phyloP scores from a whole-genome alignment of 2,797 vertebrate species.

The Xenops minutus region DNA sequence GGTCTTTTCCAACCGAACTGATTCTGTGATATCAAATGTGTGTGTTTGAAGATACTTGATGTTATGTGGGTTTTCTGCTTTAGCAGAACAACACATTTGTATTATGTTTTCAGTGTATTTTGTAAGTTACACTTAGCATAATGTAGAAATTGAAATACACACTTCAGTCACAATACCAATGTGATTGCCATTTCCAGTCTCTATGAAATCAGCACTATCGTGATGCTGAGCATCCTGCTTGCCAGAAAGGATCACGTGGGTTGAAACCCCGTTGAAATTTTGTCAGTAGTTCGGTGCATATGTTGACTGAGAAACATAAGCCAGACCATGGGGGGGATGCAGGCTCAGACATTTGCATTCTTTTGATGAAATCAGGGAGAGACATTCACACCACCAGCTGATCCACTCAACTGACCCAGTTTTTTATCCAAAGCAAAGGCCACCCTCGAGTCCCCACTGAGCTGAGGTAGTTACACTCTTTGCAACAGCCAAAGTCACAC shows the following conservation, averaged over 20 bases:
- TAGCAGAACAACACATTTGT: neutral
- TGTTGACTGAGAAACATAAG: neutral
- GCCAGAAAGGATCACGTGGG: accelerated
- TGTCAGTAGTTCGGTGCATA: neutral
- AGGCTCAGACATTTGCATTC: neutral
- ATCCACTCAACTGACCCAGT: neutral
- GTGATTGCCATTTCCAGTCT: neutral
- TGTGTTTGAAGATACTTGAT: neutral
- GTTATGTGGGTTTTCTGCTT: neutral
- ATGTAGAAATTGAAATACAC: neutral
- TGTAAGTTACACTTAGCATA: neutral
- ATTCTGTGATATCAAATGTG: neutral
- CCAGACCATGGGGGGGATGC: neutral
- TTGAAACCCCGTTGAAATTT: neutral
- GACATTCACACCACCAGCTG: neutral
- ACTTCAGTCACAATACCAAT: accelerated
- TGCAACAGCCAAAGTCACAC: neutral
- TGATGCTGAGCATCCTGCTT: neutral
- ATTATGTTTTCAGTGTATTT: neutral
- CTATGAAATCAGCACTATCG: accelerated
- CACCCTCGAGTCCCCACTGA: neutral
- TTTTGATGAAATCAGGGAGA: neutral
- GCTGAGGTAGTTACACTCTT: neutral
- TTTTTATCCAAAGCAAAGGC: neutral
- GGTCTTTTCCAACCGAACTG: neutral